Evolutionary conservation across 2,888 invertebrate species (phyloP).

Genomic region (Dysmachus trigonus): DNA sequence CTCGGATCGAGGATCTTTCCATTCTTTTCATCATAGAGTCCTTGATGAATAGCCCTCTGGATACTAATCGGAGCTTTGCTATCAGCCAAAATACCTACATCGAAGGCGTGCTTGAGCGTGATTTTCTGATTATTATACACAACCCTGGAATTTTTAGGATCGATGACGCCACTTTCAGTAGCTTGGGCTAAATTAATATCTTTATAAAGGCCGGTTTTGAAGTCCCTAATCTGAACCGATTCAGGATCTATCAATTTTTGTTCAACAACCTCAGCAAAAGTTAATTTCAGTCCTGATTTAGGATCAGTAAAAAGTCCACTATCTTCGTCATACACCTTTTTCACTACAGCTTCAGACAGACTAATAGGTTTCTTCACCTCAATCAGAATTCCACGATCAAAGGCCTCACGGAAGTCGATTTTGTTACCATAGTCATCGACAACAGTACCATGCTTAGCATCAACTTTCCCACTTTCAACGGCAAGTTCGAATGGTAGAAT

Average conservation of each 20-base stretch:
- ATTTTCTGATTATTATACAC: conserved; percentile 72
- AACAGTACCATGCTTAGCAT: conserved; percentile 78
- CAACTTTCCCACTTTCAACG: conserved; percentile 78
- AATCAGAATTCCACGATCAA: conserved; percentile 82
- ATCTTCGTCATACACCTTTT: conserved; percentile 80
- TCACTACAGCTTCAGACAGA: conserved; percentile 81
- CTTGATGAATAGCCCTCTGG: conserved; percentile 86
- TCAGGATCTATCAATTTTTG: conserved; percentile 83
- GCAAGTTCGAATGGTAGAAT: conserved; percentile 85
- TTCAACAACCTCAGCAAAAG: conserved; percentile 83
- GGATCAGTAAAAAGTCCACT: conserved; percentile 87
- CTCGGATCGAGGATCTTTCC: conserved; percentile 85
- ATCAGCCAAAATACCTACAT: conserved; percentile 81
- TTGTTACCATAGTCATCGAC: conserved; percentile 70
- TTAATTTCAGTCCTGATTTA: conserved; percentile 78
- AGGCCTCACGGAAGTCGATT: conserved; percentile 84
- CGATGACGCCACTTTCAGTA: conserved; percentile 77
- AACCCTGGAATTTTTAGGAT: conserved; percentile 75
- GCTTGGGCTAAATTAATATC: conserved; percentile 83
- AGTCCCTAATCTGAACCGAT: conserved; percentile 83
- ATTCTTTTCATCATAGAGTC: conserved; percentile 80
- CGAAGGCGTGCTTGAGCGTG: conserved; percentile 79
- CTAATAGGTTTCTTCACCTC: conserved; percentile 85
- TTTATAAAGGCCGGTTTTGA: conserved; percentile 77
- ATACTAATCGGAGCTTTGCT: conserved; percentile 82